Evolutionary conservation across 2,888 invertebrate species (phyloP).

Genomic region (Exocentrus adspersus): DNA sequence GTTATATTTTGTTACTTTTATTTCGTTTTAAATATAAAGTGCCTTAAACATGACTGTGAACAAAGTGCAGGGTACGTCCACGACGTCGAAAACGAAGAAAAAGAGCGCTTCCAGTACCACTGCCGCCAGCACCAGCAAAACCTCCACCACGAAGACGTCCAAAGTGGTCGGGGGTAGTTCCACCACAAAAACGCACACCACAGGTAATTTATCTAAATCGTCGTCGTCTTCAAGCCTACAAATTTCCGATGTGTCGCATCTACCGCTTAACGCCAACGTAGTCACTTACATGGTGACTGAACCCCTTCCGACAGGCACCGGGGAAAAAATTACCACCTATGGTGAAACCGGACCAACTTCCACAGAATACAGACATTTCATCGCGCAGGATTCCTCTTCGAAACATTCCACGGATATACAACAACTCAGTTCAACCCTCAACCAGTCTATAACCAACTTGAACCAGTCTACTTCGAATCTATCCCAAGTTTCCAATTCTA

Average conservation of each 20-base stretch:
- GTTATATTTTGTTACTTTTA: constrained; percentile 44
- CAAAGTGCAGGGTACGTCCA: constrained; percentile 53
- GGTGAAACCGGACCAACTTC: constrained; percentile 56
- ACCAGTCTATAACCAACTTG: constrained; percentile 57
- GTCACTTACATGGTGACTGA: constrained; percentile 61
- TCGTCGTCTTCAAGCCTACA: constrained; percentile 60
- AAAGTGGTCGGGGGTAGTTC: constrained; percentile 42
- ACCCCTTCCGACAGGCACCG: constrained; percentile 57
- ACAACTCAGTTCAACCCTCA: constrained; percentile 60
- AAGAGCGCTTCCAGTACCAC: constrained; percentile 44
- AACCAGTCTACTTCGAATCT: constrained; percentile 59
- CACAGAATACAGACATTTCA: constrained; percentile 61
- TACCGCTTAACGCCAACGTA: constrained; percentile 55
- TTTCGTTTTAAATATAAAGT: constrained; percentile 25
- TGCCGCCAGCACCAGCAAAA: constrained; percentile 45
- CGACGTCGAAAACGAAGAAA: constrained; percentile 53
- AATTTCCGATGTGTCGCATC: constrained; percentile 61
- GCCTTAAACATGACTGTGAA: constrained; percentile 55
- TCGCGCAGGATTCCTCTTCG: constrained; percentile 53
- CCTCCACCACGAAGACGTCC: constrained; percentile 47
- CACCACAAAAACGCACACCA: constrained; percentile 42
- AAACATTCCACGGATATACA: constrained; percentile 54
- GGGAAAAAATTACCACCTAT: constrained; percentile 62
- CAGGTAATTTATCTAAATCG: constrained; percentile 56
- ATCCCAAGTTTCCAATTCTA: constrained; percentile 56